Percentiles rank a stretch among this genome's conserved stretches.
Conservation (phyloP, 2,113 vertebrate genomes). For the Catharus bicknelli region DNA sequence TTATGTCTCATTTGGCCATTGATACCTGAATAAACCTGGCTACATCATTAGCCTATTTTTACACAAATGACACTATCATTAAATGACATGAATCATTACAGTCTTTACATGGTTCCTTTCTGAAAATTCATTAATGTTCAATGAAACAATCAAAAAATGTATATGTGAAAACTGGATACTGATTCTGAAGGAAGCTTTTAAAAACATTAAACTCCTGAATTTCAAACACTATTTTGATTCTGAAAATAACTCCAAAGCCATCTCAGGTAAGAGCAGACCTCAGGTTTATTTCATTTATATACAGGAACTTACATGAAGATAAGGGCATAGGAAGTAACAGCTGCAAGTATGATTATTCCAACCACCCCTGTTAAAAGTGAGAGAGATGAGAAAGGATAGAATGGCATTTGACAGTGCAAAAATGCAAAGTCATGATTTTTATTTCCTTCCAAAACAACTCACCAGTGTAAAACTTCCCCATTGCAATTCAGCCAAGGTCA, state of each 20-base stretch:
- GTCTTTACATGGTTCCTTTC: background rate
- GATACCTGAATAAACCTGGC: conserved; percentile 22
- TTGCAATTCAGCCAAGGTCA: background rate
- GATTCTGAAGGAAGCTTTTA: background rate
- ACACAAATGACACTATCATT: background rate
- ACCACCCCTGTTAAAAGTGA: background rate
- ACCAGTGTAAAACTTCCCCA: background rate
- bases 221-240: background rate
- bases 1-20: background rate
- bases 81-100: background rate
- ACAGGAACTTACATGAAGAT: background rate
- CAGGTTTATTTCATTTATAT: background rate
- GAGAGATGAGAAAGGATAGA: background rate
- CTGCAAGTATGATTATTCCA: background rate
- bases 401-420: background rate
- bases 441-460: background rate
- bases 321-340: background rate
- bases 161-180: background rate
- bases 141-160: background rate
- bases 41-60: background rate
- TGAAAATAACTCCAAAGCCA: background rate
- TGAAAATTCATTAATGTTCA: conserved; percentile 6
- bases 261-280: background rate
- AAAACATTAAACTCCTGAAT: background rate
- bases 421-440: background rate